These are phyloP conservation scores for Aspidoscelis tigris DNA, from an alignment of 2,113 vertebrate species.

Conservation along the genomic window DNA sequence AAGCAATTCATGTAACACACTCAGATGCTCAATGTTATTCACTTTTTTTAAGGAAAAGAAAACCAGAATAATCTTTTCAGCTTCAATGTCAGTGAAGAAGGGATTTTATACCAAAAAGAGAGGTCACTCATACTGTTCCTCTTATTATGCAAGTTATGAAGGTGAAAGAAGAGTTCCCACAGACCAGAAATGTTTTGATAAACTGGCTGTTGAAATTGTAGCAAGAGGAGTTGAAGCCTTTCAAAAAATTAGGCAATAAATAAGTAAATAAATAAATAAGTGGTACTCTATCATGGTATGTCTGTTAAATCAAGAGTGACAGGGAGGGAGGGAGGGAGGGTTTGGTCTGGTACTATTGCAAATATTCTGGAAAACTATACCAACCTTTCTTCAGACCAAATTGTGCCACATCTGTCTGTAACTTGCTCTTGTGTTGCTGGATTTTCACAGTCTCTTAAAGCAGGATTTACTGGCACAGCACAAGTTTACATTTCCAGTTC, in stretches of 20 bases:
- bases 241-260: not conserved
- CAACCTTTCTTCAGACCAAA: too few species aligned
- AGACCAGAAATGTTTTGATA: conserved; percentile 15
- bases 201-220: conserved; percentile 2
- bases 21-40: accelerated
- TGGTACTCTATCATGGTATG: not conserved
- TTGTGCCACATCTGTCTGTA: too few species aligned
- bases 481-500: too few species aligned
- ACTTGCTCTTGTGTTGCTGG: too few species aligned
- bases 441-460: too few species aligned
- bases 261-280: not conserved
- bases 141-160: conserved; percentile 23
- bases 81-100: not conserved
- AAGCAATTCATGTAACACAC: conserved; percentile 3
- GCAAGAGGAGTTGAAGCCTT: conserved; percentile 15
- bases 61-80: conserved; percentile 28
- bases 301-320: not conserved
- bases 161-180: conserved; percentile 29
- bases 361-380: too few species aligned
- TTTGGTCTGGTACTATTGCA: too few species aligned
- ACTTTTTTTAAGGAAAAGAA: not conserved
- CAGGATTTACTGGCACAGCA: too few species aligned
- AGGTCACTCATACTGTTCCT: conserved; percentile 23
- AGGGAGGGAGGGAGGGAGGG: not conserved
- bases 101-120: not conserved